Evolutionary conservation across 2,113 vertebrate species (phyloP), one percentile per base, ranked within the genome.

Genomic region (Meleagris gallopavo): DNA sequence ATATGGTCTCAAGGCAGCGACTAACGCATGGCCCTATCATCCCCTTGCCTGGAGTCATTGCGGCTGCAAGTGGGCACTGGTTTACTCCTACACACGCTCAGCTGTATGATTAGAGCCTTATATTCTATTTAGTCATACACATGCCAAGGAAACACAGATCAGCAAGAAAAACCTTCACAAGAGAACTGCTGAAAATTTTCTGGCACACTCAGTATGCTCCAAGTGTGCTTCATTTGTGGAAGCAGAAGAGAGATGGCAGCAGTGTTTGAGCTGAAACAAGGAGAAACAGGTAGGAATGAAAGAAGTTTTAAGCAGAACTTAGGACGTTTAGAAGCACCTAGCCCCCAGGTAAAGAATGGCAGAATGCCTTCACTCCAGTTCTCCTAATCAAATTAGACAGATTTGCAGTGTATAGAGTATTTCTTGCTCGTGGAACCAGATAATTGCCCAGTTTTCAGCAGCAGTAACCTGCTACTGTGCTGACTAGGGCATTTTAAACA

Each of bases 401-500:
- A 86, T 93, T 83, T 95, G 88, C 93, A 90, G 45, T 62, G n/a
- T 72, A 18, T 18, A 45, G 9, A 62, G 58, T 36, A 84, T 88
- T 92, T 91, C 73, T 81, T 82, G 70, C 91, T 88, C 73, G 54
- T 46, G 76, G 70, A 94, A 94, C 94, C 61, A 72, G 83, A 27
- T 91, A 95, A 95, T 90, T 90, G 88, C 80, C 70, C 65, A 30
- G 21, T 81, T 83, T 93, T 92, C 80, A 89, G 32, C 32, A 13
- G 5, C 64, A 74, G 17, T 40, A 77, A 94, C 72, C 54, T 83
- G 45, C 8, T 11, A 74, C 34, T 85, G 22, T 94, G 93, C 93
- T 96, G 90, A 94, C 66, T 84, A 34, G 48, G 30, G 61, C 41
- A 72, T 91, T 95, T 97, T 96, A 95, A 96, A 84, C 61, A 84